These are phyloP conservation scores for Drosophila formosana DNA, from an alignment of 2,888 invertebrate species.

Conservation along the genomic window DNA sequence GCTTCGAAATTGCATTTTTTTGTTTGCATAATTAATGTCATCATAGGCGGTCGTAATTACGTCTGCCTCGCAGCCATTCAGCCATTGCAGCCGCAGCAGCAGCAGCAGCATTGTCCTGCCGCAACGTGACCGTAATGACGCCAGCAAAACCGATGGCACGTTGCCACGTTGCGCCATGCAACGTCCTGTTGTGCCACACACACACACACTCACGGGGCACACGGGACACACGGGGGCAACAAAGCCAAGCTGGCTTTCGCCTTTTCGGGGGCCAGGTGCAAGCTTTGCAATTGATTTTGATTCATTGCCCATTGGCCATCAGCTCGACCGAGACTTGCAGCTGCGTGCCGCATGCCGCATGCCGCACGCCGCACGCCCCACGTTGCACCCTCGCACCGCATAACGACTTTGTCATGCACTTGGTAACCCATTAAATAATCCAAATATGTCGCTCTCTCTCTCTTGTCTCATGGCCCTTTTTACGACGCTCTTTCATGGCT, in stretches of 20 bases:
- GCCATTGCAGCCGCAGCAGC: background rate
- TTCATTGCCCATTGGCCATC: conserved; percentile 48
- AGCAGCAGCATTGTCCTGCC: conserved; percentile 49
- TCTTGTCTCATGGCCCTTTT: background rate
- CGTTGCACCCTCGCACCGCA: conserved; percentile 2
- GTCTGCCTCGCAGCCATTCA: conserved; percentile 23
- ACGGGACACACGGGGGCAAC: background rate
- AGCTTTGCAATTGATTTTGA: conserved; percentile 70
- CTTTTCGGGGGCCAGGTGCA: conserved; percentile 40
- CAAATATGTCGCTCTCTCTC: conserved; percentile 6
- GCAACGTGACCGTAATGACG: conserved; percentile 69
- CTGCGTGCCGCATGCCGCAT: background rate
- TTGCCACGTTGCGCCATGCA: conserved; percentile 4
- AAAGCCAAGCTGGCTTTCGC: conserved; percentile 9
- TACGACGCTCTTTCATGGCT: conserved; percentile 1
- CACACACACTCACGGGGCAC: too few species aligned
- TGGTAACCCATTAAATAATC: conserved; percentile 25
- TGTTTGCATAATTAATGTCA: conserved; percentile 75
- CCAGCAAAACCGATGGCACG: conserved; percentile 45
- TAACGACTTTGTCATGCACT: conserved; percentile 22
- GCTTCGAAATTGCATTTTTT: background rate
- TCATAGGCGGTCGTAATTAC: conserved; percentile 68
- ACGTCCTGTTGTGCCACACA: background rate
- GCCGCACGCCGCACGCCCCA: background rate
- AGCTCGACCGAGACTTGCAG: conserved; percentile 15